A percentile compares a stretch with the other conserved stretches of the same genome.
Conservation (phyloP, 2,888 invertebrate genomes). For the Fragum sueziense region DNA sequence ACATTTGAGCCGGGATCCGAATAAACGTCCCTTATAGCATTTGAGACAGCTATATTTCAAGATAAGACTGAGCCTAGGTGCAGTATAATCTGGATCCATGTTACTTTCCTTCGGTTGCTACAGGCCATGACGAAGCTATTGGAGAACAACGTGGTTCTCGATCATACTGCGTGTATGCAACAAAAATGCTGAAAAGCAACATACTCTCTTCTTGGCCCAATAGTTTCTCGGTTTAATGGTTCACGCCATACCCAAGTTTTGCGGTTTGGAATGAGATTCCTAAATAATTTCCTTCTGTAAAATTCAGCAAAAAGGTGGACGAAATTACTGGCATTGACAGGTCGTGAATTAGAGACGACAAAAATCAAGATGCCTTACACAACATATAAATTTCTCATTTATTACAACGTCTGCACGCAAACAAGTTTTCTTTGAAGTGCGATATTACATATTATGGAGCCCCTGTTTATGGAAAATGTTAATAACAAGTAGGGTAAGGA, state of each 20-base stretch:
- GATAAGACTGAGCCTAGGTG: neutral
- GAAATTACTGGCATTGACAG: neutral
- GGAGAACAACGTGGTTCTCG: too few relatives aligned
- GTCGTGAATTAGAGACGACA: neutral
- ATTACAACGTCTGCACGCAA: neutral
- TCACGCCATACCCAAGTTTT: neutral
- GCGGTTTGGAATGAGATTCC: neutral
- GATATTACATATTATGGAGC: neutral
- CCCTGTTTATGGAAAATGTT: neutral
- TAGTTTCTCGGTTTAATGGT: neutral
- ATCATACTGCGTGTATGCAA: neutral
- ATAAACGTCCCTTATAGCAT: too few relatives aligned
- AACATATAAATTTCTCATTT: slow-evolving; percentile 6
- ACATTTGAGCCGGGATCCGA: neutral
- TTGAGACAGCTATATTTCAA: too few relatives aligned
- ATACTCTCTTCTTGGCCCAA: neutral
- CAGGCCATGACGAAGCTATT: too few relatives aligned
- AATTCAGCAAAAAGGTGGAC: neutral
- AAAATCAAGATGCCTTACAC: neutral
- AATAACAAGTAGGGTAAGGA: neutral
- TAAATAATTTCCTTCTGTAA: neutral
- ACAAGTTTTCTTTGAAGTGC: neutral
- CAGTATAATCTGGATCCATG: too few relatives aligned
- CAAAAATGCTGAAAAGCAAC: neutral
- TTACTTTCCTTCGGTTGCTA: too few relatives aligned